A percentile compares a stretch with the other conserved stretches of the same genome.
These are phyloP conservation scores for Latrodectus geometricus DNA, from an alignment of 1,140 invertebrate genomes.

Conservation along the genomic window DNA sequence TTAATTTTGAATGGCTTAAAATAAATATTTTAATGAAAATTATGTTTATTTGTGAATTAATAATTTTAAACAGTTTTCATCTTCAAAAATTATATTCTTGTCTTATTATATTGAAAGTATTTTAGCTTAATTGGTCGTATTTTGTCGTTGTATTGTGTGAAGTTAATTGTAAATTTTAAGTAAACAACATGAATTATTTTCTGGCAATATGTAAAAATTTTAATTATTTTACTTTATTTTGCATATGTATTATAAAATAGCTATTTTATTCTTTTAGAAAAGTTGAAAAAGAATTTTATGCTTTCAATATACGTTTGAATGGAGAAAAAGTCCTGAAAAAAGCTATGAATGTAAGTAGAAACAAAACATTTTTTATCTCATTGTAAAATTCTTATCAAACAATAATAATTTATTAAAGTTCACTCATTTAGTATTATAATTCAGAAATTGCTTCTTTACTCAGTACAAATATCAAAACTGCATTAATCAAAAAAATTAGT, in stretches of 20 bases:
- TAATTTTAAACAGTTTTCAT: background rate
- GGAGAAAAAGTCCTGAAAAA: constrained; percentile 41
- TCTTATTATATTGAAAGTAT: background rate
- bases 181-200: background rate
- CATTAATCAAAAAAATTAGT: background rate
- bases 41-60: background rate
- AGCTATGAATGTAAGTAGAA: constrained; percentile 14
- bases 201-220: background rate
- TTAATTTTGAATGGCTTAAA: background rate
- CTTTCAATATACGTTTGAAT: constrained; percentile 22
- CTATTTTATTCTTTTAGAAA: constrained; percentile 24
- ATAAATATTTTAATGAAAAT: background rate
- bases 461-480: background rate
- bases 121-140: background rate
- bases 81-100: background rate
- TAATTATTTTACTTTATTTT: background rate
- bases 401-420: background rate
- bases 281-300: constrained; percentile 58
- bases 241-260: background rate
- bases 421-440: background rate
- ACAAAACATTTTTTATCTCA: background rate
- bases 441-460: background rate
- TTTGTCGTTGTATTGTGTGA: background rate
- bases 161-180: background rate
- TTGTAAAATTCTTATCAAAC: background rate